Evolutionary conservation across 2,113 vertebrate species (phyloP), one percentile per base, ranked within the genome.

Genomic region (Eonycteris spelaea): DNA sequence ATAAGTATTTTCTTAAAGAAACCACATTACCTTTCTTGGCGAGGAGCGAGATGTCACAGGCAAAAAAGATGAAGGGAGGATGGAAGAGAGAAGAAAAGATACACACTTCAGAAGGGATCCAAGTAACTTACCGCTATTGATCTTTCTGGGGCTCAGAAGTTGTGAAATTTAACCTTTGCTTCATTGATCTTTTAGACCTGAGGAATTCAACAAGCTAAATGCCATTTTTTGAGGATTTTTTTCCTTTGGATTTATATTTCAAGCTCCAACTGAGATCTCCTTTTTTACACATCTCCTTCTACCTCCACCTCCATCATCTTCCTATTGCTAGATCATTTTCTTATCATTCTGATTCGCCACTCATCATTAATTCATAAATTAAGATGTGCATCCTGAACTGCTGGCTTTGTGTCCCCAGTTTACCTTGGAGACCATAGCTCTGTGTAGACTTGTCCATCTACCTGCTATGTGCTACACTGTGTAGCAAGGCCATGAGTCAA

Each of bases 1-100:
- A 99, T 99, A 99, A 99, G 99, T 99, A 99, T 99, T 99, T 99
- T 99, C 99, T 99, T 99, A 99, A 99, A 99, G 99, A 99, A 99
- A 99, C 98, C 99, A 98, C 97, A 97, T 98, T 98, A 98, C 98
- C 98, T 99, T 99, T 98, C 98, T 97, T 0, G 95, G 98, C 97
- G 97, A 98, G 97, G 97, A 98, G 97, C 92, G 90, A 97, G 98
- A 98, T 98, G 98, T 98, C 98, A 98, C 63, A 94, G 75, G 59
- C 87, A 96, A 91, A 97, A 97, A 97, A 98, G 97, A 98, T 94
- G 98, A 98, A 97, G 97, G 70, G 85, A 94, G 43, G 79, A 89
- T 95, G 86, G 96, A 67, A 96, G 86, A 95, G 94, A 97, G 98
- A 98, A 97, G 84, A 74, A 98, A 97, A 98, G 82, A 70, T 95